phyloP scores from a whole-genome alignment of 1,140 invertebrate genomes.

The Drosophila micromelanica region DNA sequence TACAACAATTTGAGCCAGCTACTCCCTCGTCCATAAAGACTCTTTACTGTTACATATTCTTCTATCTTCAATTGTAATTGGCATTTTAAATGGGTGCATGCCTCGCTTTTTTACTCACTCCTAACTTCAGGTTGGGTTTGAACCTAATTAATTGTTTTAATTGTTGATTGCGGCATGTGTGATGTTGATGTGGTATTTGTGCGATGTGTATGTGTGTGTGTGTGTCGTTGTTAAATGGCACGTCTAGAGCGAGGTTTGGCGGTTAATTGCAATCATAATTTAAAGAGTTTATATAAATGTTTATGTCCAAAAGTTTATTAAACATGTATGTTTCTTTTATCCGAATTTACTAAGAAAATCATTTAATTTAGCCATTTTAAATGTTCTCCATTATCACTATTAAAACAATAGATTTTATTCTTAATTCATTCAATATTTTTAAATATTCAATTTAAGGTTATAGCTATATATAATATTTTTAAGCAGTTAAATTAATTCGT shows the following conservation, averaged over 20 bases:
- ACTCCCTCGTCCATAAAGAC: neutral
- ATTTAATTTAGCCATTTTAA: too few relatives aligned
- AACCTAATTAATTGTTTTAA: constrained; percentile 76
- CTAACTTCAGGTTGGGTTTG: constrained; percentile 12
- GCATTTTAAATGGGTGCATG: constrained; percentile 58
- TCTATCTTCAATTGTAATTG: constrained; percentile 61
- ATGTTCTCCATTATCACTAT: too few relatives aligned
- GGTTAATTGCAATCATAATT: constrained; percentile 30
- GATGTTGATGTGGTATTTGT: constrained; percentile 10
- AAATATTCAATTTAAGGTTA: too few relatives aligned
- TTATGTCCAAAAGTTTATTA: too few relatives aligned
- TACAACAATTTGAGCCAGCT: constrained; percentile 67
- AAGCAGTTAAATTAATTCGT: too few relatives aligned
- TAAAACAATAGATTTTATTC: too few relatives aligned
- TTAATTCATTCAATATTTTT: too few relatives aligned
- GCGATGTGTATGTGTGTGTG: neutral
- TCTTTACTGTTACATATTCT: constrained; percentile 22
- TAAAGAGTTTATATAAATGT: neutral
- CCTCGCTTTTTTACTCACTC: constrained; percentile 5
- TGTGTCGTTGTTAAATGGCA: constrained; percentile 45
- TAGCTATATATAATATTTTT: too few relatives aligned
- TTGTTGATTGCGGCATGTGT: constrained; percentile 31
- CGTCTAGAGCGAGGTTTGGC: constrained; percentile 27
- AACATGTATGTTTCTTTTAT: too few relatives aligned
- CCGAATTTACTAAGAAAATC: too few relatives aligned